Conservation (phyloP, 1,140 invertebrate species). For the Formica exsecta region DNA sequence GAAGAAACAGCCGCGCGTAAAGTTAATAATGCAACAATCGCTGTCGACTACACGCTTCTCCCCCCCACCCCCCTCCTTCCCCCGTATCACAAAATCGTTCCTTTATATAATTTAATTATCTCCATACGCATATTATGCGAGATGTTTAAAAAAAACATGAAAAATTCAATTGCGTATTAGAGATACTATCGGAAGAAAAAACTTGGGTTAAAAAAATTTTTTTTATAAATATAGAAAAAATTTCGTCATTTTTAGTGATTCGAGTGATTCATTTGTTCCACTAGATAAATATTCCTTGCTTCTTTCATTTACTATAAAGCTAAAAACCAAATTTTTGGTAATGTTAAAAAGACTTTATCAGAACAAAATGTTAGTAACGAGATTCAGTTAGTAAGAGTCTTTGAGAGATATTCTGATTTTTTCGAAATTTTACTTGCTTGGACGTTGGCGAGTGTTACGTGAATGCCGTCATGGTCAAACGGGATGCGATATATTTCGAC, state of each 20-base stretch:
- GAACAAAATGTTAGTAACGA: not conserved
- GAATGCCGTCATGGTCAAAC: constrained; percentile 44
- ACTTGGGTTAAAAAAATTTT: not conserved
- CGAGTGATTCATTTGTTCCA: not conserved
- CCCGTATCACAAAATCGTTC: constrained; percentile 13
- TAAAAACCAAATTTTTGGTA: not conserved
- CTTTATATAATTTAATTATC: constrained; percentile 57
- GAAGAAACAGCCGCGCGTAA: constrained; percentile 62
- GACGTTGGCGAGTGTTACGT: constrained; percentile 23
- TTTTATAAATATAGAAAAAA: not conserved
- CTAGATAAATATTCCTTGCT: not conserved
- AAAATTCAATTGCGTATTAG: not conserved
- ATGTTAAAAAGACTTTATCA: constrained; percentile 10
- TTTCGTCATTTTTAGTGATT: not conserved
- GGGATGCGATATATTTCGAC: constrained; percentile 47
- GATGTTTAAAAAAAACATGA: constrained; percentile 11
- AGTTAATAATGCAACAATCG: constrained; percentile 65
- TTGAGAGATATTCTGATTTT: constrained; percentile 28
- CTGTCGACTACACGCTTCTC: constrained; percentile 55
- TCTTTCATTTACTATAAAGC: not conserved
- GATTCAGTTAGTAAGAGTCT: constrained; percentile 1
- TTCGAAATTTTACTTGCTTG: constrained; percentile 38
- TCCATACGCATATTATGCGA: not conserved
- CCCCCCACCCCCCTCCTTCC: not conserved
- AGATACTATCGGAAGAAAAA: not conserved